Evolutionary conservation across 1,140 invertebrate species (phyloP).

Genomic region (Zaprionus camerounensis): DNA sequence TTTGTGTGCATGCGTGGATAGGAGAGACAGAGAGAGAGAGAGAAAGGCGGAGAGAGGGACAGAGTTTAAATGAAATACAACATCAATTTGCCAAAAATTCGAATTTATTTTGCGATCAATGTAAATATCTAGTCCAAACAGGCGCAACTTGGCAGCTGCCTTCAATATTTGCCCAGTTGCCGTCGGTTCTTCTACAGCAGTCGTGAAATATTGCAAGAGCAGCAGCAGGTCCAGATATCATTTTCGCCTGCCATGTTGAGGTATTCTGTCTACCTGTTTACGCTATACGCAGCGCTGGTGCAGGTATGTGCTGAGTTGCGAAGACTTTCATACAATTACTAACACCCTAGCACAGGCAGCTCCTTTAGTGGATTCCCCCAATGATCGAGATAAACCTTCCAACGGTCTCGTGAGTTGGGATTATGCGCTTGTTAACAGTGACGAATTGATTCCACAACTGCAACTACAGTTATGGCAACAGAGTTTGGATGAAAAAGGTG

Average conservation of each 20-base stretch:
- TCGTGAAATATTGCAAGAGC: not conserved
- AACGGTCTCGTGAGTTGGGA: not conserved
- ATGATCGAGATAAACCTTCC: not conserved
- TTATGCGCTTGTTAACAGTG: not conserved
- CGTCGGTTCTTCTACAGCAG: not conserved
- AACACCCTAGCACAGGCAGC: not conserved
- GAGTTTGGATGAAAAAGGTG: conserved; percentile 34
- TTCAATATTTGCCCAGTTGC: conserved; percentile 55
- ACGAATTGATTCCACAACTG: conserved; percentile 3
- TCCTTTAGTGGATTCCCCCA: not conserved
- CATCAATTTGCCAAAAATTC: not conserved
- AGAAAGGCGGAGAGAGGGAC: not conserved
- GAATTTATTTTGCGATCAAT: conserved; percentile 16
- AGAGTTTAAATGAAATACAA: not conserved
- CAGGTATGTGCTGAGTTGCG: not conserved
- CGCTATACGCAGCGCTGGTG: not conserved
- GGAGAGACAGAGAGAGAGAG: too few relatives aligned
- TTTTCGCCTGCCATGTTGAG: conserved; percentile 12
- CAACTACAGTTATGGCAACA: conserved; percentile 24
- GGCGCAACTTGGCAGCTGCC: not conserved
- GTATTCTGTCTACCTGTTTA: not conserved
- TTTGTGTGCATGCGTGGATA: not conserved
- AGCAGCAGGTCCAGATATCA: conserved; percentile 2
- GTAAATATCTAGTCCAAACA: conserved; percentile 28
- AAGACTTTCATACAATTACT: not conserved